These are phyloP conservation scores for Pseudomugil tenellus DNA, from an alignment of 2,797 vertebrate genomes.

Conservation along the genomic window DNA sequence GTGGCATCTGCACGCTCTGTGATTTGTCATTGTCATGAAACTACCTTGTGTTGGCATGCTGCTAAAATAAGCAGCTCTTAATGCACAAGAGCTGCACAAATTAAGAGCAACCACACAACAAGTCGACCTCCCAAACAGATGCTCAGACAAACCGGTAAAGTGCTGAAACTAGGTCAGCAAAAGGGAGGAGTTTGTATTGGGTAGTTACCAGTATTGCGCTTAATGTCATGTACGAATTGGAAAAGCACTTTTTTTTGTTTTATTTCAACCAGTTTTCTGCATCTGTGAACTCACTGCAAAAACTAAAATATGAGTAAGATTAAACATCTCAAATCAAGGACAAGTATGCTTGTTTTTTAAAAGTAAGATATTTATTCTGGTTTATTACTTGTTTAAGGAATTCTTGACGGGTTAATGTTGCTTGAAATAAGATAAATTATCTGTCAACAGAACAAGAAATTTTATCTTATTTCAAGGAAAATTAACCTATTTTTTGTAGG, in stretches of 20 bases:
- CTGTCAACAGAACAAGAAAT: too few species aligned
- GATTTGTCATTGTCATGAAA: conserved; percentile 68
- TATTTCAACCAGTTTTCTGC: neutral
- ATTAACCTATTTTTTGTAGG: too few species aligned
- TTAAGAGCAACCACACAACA: conserved; percentile 56
- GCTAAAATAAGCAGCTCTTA: conserved; percentile 43
- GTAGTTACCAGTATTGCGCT: neutral
- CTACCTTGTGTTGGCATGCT: conserved; percentile 34
- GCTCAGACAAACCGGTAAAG: conserved; percentile 32
- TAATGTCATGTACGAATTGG: neutral
- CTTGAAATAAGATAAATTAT: too few species aligned
- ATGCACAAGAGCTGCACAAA: too few species aligned
- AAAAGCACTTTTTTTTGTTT: conserved; percentile 11
- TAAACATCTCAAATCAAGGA: too few species aligned
- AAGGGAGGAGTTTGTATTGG: conserved; percentile 14
- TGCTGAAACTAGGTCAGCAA: conserved; percentile 38
- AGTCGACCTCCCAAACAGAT: conserved; percentile 59
- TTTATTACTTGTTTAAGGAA: too few species aligned
- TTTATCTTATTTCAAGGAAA: too few species aligned
- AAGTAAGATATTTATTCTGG: too few species aligned
- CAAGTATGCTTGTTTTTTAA: too few species aligned
- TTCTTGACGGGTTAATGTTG: too few species aligned
- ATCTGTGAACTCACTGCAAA: neutral
- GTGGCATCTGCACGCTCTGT: conserved; percentile 65
- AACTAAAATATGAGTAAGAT: too few species aligned